These are phyloP conservation scores for Machimus atricapillus DNA, from an alignment of 2,888 invertebrate genomes.

Conservation along the genomic window DNA sequence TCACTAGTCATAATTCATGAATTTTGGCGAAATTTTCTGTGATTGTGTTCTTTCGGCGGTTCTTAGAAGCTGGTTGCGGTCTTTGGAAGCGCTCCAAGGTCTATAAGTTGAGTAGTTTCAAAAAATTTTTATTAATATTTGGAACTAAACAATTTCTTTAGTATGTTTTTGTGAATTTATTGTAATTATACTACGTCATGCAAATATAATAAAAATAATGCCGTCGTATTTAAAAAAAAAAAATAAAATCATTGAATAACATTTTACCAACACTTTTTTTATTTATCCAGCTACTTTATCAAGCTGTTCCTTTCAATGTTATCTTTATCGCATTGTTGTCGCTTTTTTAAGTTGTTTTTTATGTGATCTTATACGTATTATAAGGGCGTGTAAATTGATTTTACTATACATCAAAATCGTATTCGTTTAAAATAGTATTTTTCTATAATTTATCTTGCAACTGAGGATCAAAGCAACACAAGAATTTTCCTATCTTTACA, in stretches of 20 bases:
- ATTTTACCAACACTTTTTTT: constrained; percentile 15
- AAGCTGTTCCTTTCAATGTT: constrained; percentile 11
- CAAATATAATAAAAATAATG: constrained; percentile 15
- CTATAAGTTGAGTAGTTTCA: constrained; percentile 8
- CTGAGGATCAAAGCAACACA: not conserved
- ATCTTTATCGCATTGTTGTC: not conserved
- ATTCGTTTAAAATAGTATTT: not conserved
- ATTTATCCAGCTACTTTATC: not conserved
- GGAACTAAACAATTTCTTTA: not conserved
- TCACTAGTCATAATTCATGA: constrained; percentile 18
- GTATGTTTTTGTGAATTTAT: constrained; percentile 17
- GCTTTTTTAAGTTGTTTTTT: not conserved
- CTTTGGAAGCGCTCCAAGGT: not conserved
- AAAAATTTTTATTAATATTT: not conserved
- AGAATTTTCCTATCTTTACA: not conserved
- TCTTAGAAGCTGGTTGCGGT: not conserved
- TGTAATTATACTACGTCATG: constrained; percentile 3
- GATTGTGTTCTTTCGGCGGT: not conserved
- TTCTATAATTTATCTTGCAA: not conserved
- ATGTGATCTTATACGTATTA: not conserved
- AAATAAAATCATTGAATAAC: constrained; percentile 2
- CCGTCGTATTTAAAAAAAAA: constrained; percentile 26
- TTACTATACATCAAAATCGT: not conserved
- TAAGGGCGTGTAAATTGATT: not conserved
- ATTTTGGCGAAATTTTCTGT: constrained; percentile 11